Evolutionary conservation across 2,888 invertebrate species (phyloP).

Genomic region (Hirtodrosophila duncani): DNA sequence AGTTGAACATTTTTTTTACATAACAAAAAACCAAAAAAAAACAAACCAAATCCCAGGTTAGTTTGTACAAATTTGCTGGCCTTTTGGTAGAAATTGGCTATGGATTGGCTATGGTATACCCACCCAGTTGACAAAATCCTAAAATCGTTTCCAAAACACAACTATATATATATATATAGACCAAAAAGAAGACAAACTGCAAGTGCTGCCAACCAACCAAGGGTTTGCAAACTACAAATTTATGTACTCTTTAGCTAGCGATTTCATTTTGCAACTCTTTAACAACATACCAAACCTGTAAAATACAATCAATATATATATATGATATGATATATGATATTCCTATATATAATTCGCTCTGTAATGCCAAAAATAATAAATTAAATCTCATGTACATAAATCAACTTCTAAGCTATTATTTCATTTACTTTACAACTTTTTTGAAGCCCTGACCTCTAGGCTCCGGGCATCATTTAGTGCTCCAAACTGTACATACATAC

Average conservation of each 20-base stretch:
- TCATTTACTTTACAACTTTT: too few species aligned
- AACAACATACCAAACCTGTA: too few species aligned
- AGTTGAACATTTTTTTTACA: conserved; percentile 34
- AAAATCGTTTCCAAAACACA: neutral
- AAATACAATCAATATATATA: too few species aligned
- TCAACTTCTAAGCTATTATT: too few species aligned
- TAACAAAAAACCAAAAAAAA: conserved; percentile 19
- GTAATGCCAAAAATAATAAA: too few species aligned
- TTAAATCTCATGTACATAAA: too few species aligned
- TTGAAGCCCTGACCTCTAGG: too few species aligned
- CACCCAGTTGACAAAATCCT: neutral
- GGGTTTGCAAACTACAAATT: conserved; percentile 39
- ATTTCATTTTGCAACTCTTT: conserved; percentile 25
- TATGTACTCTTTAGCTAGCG: conserved; percentile 23
- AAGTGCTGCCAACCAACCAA: conserved; percentile 58
- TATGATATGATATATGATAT: too few species aligned
- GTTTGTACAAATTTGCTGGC: conserved; percentile 58
- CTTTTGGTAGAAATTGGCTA: conserved; percentile 54
- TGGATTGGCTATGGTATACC: conserved; percentile 34
- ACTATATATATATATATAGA: conserved; percentile 10
- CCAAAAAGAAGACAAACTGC: conserved; percentile 42
- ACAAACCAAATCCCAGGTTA: conserved; percentile 45
- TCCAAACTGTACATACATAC: too few species aligned
- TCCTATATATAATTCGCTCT: too few species aligned
- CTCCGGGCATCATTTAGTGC: too few species aligned